These are phyloP conservation scores for Plutomurus gul DNA, from an alignment of 1,140 invertebrate species.

Conservation along the genomic window DNA sequence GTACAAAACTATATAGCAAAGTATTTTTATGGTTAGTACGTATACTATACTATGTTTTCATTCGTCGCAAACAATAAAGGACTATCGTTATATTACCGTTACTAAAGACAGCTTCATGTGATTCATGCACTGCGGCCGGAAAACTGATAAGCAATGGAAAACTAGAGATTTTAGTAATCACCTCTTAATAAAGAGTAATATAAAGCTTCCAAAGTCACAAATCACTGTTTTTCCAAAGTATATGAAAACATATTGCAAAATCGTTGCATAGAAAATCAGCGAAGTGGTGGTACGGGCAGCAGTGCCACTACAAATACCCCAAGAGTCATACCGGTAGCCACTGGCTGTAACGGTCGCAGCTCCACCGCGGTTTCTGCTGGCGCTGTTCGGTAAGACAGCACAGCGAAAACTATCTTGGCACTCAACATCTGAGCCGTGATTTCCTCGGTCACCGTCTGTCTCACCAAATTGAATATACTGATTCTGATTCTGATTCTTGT, in stretches of 20 bases:
- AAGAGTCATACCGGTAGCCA: not conserved
- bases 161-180: too few species aligned
- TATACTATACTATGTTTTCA: too few species aligned
- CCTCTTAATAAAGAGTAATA: too few species aligned
- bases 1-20: too few species aligned
- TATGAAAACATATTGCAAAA: not conserved
- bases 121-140: too few species aligned
- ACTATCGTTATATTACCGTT: too few species aligned
- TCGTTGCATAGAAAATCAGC: not conserved
- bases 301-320: constrained; percentile 2
- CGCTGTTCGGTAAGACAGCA: not conserved
- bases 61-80: too few species aligned
- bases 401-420: not conserved
- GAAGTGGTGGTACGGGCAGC: not conserved
- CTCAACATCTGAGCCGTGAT: not conserved
- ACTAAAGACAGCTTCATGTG: too few species aligned
- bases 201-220: too few species aligned
- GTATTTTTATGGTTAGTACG: too few species aligned
- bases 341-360: not conserved
- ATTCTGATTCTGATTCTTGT: not conserved
- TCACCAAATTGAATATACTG: not conserved
- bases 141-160: too few species aligned
- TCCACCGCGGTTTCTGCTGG: not conserved
- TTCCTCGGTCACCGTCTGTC: not conserved
- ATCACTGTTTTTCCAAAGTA: too few species aligned